Evolutionary conservation across 1,140 invertebrate genomes (phyloP).

Genomic region (Ips typographus): DNA sequence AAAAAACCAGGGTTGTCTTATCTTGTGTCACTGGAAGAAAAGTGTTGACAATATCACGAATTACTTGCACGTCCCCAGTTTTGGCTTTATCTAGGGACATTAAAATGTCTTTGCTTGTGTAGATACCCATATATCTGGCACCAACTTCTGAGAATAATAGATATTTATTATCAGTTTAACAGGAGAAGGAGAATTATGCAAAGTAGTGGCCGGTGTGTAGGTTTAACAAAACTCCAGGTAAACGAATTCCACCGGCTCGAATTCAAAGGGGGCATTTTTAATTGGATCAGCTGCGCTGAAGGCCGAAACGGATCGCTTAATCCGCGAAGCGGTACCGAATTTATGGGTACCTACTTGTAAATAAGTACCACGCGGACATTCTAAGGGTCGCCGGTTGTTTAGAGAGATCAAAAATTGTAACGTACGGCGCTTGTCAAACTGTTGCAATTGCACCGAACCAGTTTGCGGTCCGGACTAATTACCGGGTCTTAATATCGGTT

Average conservation of each 20-base stretch:
- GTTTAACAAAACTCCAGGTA: slow-evolving; percentile 16
- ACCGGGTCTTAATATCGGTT: slow-evolving; percentile 34
- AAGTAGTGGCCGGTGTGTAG: slow-evolving; percentile 8
- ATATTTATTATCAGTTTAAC: background rate
- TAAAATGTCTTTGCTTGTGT: too few species aligned
- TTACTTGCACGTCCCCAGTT: too few species aligned
- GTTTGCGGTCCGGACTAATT: slow-evolving; percentile 28
- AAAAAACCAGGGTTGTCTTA: too few species aligned
- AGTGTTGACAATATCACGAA: too few species aligned
- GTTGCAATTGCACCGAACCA: slow-evolving; percentile 11
- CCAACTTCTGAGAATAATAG: background rate
- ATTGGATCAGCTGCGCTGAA: slow-evolving; percentile 11
- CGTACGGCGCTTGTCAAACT: background rate
- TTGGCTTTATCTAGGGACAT: too few species aligned
- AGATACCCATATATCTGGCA: too few species aligned
- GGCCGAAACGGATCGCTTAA: background rate
- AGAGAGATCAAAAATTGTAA: background rate
- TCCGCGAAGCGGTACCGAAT: background rate
- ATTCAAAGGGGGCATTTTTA: slow-evolving; percentile 14
- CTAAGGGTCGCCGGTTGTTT: background rate
- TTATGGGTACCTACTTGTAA: background rate
- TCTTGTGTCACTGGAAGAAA: too few species aligned
- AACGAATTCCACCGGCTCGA: slow-evolving; percentile 23
- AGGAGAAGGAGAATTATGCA: slow-evolving; percentile 5
- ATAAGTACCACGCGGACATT: background rate